Evolutionary conservation across 37 sponge, comb jelly and placozoan species (phyloP), one percentile per base, ranked within the genome.

Genomic region (Beroe forskalii): DNA sequence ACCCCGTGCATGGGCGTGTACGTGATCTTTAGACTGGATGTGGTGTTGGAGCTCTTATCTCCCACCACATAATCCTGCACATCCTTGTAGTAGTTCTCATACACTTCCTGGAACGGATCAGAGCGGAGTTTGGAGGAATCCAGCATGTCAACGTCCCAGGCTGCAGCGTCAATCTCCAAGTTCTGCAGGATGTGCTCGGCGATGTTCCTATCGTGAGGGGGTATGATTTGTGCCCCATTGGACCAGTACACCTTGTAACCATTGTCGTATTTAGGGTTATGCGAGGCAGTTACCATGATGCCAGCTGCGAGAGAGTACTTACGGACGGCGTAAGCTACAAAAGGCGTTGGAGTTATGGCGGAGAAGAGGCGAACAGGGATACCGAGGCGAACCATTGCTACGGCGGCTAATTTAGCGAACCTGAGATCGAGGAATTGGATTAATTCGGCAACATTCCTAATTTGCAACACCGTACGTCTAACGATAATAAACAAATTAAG

Each of bases 1-100:
- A 99, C 99, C 23, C 99, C 99, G 66, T 99, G 99, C 97, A 99
- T 96, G 20, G 99, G 93, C 22, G 96, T 96, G 90, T 96, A 99
- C 0, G 92, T 92, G 67, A 95, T 92, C 72, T 89, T 94, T 14
- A 93, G 24, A 24, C 60, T 43, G 28, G 41, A 39, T 17, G 76
- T 27, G 32, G 8, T 27, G 35, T 62, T 62, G n/a, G n/a, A 23
- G 36, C 19, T 33, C 17, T 60, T 91, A 24, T 76, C 62, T 3
- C 27, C 42, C 4, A 75, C 48, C 40, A 17, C 42, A 43, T 92
- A 90, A 25, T 62, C 60, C 89, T 67, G 36, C 6, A 96, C 83
- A 0, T 90, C 93, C 20, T 40, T 76, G 91, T 90, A 93, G 93
- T 98, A 98, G 28, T 76, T 90, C 33, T 91, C 39, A 32, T 76